Evolutionary conservation across 23 tunicate species (phyloP).

Genomic region (Clavelina lepadiformis): DNA sequence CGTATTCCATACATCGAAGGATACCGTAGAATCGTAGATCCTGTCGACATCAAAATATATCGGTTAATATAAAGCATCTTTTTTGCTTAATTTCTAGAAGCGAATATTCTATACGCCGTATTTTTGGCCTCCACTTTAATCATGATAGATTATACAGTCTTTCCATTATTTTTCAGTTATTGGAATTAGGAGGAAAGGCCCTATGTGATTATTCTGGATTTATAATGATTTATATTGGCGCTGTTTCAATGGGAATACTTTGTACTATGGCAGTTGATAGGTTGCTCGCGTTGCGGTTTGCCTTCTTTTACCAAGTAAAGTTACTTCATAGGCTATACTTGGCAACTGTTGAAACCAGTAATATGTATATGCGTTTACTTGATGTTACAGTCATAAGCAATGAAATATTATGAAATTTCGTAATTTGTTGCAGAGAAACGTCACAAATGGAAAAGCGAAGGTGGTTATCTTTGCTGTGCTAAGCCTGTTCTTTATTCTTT

Average conservation of each 20-base stretch:
- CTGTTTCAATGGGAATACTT: conserved; percentile 62
- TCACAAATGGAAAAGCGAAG: conserved; percentile 33
- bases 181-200: conserved; percentile 52
- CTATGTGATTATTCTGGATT: conserved; percentile 80
- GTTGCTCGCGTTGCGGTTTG: conserved; percentile 61
- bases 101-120: too few species aligned
- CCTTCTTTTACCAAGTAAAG: conserved; percentile 59
- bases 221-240: conserved; percentile 63
- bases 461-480: conserved; percentile 11
- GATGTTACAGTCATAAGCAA: too few species aligned
- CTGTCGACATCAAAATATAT: too few species aligned
- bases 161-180: conserved; percentile 7
- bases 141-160: too few species aligned
- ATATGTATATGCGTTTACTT: too few species aligned
- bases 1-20: too few species aligned
- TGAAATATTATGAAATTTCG: too few species aligned
- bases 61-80: too few species aligned
- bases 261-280: conserved; percentile 70
- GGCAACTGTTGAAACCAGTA: too few species aligned
- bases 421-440: conserved; percentile 46
- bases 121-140: neutral
- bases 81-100: too few species aligned
- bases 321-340: too few species aligned
- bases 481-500: conserved; percentile 23
- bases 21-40: too few species aligned